Conservation (phyloP, 2,888 invertebrate species). For the Boloria euphrosyne region DNA sequence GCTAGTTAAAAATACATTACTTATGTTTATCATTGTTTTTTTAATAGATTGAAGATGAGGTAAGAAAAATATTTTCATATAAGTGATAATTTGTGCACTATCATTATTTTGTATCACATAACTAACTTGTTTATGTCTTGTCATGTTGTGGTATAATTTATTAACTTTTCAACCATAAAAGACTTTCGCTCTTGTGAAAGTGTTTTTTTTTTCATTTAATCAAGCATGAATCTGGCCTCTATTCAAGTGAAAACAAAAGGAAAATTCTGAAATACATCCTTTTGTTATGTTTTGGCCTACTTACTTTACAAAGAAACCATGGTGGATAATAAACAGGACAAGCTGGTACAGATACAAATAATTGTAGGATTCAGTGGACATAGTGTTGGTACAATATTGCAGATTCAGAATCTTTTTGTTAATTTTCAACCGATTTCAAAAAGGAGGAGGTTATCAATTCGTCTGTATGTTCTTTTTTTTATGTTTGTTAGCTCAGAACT, state of each 20-base stretch:
- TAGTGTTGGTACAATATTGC: constrained; percentile 23
- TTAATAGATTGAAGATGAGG: no score
- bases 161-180: constrained; percentile 20
- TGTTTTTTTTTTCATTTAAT: constrained; percentile 33
- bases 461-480: no score
- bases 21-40: no score
- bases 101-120: constrained; percentile 13
- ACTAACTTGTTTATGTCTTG: constrained; percentile 9
- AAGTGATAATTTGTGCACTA: background rate
- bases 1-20: no score
- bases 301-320: constrained; percentile 36
- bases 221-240: constrained; percentile 28
- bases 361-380: constrained; percentile 25
- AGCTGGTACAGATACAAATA: constrained; percentile 26
- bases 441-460: no score
- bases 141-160: constrained; percentile 21
- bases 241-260: constrained; percentile 37
- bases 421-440: no score
- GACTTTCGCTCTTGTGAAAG: constrained; percentile 33
- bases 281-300: constrained; percentile 38
- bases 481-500: no score
- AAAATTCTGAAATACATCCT: constrained; percentile 37
- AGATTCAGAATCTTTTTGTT: constrained; percentile 11
- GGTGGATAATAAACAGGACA: constrained; percentile 33
- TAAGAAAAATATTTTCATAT: no score